Evolutionary conservation across 2,888 invertebrate species (phyloP).

Genomic region (Cacoxenus indagator): DNA sequence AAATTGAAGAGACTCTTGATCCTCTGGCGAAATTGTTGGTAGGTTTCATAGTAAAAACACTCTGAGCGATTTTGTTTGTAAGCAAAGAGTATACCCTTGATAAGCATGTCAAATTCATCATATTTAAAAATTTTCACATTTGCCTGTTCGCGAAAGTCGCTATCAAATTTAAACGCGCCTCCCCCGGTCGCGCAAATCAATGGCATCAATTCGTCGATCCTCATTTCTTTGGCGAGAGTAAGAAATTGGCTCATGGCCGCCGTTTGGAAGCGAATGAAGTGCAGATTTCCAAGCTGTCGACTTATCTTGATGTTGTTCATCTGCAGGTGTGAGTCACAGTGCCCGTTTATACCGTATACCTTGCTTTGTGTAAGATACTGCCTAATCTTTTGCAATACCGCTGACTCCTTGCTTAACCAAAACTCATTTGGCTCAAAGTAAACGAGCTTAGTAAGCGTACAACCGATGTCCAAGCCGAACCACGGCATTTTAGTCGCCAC

Average conservation of each 20-base stretch:
- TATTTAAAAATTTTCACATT: slow-evolving; percentile 94
- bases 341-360: neutral
- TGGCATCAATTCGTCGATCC: slow-evolving; percentile 94
- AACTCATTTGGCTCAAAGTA: neutral
- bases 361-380: neutral
- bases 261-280: slow-evolving; percentile 98
- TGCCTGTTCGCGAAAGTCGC: slow-evolving; percentile 88
- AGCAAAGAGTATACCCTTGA: slow-evolving; percentile 93
- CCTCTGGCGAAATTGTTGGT: slow-evolving; percentile 75
- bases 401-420: neutral
- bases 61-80: slow-evolving; percentile 90
- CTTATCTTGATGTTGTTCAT: slow-evolving; percentile 89
- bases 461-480: neutral
- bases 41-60: slow-evolving; percentile 94
- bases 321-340: slow-evolving; percentile 69
- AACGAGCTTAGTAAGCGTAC: neutral
- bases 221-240: slow-evolving; percentile 91
- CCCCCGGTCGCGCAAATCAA: slow-evolving; percentile 99
- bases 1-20: slow-evolving; percentile 75
- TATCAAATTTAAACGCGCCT: slow-evolving; percentile 97
- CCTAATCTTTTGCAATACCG: neutral
- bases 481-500: neutral
- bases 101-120: slow-evolving; percentile 95
- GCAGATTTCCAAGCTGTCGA: slow-evolving; percentile 88
- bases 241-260: slow-evolving; percentile 95